Evolutionary conservation across 2,113 vertebrate species (phyloP), one percentile per base, ranked within the genome.

Genomic region (Calyptommatus sinebrachiatus): DNA sequence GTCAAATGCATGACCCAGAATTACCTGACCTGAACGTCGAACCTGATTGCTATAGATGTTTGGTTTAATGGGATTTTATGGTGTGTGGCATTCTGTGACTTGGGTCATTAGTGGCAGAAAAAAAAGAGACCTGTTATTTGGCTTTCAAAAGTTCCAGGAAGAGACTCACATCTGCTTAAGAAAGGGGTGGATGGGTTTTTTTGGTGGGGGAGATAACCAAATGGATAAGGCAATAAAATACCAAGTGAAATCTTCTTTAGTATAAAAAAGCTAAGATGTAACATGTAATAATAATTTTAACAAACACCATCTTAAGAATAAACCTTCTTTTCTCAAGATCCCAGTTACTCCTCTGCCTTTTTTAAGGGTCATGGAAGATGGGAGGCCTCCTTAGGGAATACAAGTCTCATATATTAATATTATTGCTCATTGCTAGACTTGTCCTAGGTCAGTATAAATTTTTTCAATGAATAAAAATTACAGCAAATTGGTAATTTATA

Each of bases 181-280:
- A 4, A 14, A 0, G 53, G 35, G 4, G 76, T 81, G 5, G 10
- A 53, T 9, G 50, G 50, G 46, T 50, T 14, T 50, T 50, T 50
- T 3, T 11, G 53, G 53, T 16, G 53, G 12, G 12, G 18, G 53
- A 16, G 53, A 16, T 41, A 6, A 71, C 79, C 73, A 79, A 1
- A 81, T 79, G 82, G 61, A 84, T 80, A 76, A 85, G 81, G 78
- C 82, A 81, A 22, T 31, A 66, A 50, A 62, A 2, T 26, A 35
- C 41, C 26, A 26, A 0, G 21, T 1, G 2, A 48, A 76, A 60
- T 28, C 28, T 45, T 28, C 28, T 45, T 61, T 45, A 4, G 50
- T 0, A 5, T 4, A 1, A 10, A 66, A 61, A 7, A 41, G 0
- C 14, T 0, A 5, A 80, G 48, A 45, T 65, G 9, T 61, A n/a